Percentiles rank a stretch among this genome's conserved stretches.
These are phyloP conservation scores for Mesembrinibis cayennensis DNA, from an alignment of 2,113 vertebrate genomes.

Conservation along the genomic window DNA sequence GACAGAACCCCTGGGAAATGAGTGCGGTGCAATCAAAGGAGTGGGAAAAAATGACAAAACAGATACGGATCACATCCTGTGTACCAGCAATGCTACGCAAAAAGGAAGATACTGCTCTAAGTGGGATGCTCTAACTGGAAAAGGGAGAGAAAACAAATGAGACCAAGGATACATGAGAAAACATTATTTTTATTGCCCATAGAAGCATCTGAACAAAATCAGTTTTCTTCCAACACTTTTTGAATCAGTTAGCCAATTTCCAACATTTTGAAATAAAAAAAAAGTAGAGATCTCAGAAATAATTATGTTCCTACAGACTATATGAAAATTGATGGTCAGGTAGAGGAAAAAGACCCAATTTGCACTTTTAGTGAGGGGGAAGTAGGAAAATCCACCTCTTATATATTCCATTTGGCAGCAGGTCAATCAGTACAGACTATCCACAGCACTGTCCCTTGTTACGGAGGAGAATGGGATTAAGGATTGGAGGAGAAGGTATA, in stretches of 20 bases:
- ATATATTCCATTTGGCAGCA: background rate
- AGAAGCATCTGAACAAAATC: background rate
- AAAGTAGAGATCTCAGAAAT: background rate
- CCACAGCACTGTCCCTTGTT: background rate
- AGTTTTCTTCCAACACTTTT: background rate
- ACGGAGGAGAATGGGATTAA: background rate
- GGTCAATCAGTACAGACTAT: background rate
- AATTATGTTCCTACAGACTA: background rate
- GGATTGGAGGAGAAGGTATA: background rate
- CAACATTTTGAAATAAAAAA: background rate
- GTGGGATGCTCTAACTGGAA: background rate
- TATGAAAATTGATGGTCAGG: background rate
- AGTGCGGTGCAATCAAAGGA: background rate
- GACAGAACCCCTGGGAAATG: background rate
- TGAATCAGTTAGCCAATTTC: background rate
- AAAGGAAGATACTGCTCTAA: background rate
- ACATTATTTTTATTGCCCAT: background rate
- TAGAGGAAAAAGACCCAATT: background rate
- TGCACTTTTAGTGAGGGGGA: background rate
- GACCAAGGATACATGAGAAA: background rate
- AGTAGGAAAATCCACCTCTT: background rate
- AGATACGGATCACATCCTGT: fast-evolving
- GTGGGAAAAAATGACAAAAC: background rate
- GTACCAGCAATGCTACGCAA: background rate
- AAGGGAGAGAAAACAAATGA: background rate